phyloP scores from a whole-genome alignment of 2,888 invertebrate species.

The Oligia latruncula region DNA sequence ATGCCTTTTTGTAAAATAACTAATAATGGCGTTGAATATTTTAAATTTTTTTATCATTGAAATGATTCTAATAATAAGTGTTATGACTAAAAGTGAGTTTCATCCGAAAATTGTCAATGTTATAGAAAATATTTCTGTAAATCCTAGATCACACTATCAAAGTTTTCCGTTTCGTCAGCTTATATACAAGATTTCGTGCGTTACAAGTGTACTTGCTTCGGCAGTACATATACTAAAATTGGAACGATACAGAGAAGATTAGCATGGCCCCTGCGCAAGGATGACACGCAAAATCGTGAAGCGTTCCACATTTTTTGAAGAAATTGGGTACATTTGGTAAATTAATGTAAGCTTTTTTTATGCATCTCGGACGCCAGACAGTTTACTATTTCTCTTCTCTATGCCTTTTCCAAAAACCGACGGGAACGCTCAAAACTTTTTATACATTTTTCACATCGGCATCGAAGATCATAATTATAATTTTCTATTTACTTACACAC shows the following conservation, averaged over 20 bases:
- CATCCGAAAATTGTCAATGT: fast-evolving
- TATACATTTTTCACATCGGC: not conserved
- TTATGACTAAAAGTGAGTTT: not conserved
- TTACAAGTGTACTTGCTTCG: constrained; percentile 76
- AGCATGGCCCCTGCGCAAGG: constrained; percentile 85
- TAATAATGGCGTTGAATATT: not conserved
- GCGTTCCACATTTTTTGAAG: constrained; percentile 82
- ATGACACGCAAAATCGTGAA: constrained; percentile 85
- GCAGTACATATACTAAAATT: constrained; percentile 84
- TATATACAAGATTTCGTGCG: constrained; percentile 28
- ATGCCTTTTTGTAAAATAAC: not conserved
- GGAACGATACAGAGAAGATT: constrained; percentile 84
- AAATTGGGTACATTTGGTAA: not conserved
- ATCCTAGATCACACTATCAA: constrained; percentile 53
- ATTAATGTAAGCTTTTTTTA: not conserved
- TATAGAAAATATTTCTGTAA: not conserved
- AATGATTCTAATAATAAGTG: fast-evolving
- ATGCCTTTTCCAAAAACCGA: no score
- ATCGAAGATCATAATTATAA: not conserved
- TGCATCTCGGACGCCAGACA: not conserved
- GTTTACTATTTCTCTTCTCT: not conserved
- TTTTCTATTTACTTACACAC: no score
- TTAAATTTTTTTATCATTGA: fast-evolving
- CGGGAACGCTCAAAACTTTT: not conserved
- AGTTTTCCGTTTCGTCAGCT: constrained; percentile 32